phyloP scores from a whole-genome alignment of 2,113 vertebrate genomes.

The Pelobates fuscus region DNA sequence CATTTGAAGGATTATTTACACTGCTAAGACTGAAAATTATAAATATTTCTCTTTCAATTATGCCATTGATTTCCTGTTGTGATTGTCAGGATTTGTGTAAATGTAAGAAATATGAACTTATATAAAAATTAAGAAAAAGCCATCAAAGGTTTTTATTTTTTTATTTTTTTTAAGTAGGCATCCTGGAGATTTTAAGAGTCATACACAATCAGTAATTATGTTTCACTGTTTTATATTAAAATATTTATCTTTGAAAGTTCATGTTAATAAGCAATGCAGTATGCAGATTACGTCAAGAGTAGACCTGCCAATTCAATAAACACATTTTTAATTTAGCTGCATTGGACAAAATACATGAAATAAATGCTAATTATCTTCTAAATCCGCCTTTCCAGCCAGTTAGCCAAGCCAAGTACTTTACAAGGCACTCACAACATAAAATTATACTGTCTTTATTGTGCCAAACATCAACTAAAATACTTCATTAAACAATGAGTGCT shows the following conservation, averaged over 20 bases:
- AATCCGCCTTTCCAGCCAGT: slow-evolving; percentile 7
- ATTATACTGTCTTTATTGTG: slow-evolving; percentile 17
- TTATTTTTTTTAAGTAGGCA: too few species aligned
- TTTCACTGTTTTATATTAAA: not conserved
- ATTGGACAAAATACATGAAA: slow-evolving; percentile 13
- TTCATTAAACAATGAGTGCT: slow-evolving; percentile 28
- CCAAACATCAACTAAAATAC: slow-evolving; percentile 26
- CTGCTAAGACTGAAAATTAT: too few species aligned
- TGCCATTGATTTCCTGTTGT: too few species aligned
- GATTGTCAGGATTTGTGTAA: too few species aligned
- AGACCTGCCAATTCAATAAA: slow-evolving; percentile 5
- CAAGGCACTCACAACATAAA: slow-evolving; percentile 14
- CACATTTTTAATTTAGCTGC: slow-evolving; percentile 23
- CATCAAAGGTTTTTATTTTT: too few species aligned
- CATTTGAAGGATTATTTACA: too few species aligned
- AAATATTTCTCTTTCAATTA: too few species aligned
- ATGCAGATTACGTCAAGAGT: too few species aligned
- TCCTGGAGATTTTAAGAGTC: too few species aligned
- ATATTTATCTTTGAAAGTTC: not conserved
- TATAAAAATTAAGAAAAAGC: too few species aligned
- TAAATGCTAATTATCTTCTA: slow-evolving; percentile 28
- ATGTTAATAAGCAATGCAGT: not conserved
- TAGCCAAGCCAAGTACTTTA: slow-evolving; percentile 25
- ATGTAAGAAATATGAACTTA: too few species aligned
- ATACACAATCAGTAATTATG: too few species aligned